phyloP scores from a whole-genome alignment of 2,888 invertebrate species.

The Conops quadrifasciatus region DNA sequence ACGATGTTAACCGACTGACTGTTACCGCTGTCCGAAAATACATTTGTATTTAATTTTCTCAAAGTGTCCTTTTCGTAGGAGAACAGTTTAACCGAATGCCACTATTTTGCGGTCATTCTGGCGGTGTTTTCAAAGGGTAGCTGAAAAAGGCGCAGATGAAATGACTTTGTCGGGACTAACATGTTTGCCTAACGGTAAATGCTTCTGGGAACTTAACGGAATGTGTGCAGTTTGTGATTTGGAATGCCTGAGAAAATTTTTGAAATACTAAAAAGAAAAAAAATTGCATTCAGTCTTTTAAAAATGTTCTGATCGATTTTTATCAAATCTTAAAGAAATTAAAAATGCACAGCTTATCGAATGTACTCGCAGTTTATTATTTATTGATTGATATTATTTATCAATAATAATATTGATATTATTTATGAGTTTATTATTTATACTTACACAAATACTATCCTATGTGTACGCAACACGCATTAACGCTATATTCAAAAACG shows the following conservation, averaged over 20 bases:
- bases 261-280: neutral
- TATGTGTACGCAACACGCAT: too few relatives aligned
- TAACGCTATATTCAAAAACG: too few relatives aligned
- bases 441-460: too few relatives aligned
- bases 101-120: constrained; percentile 24
- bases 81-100: constrained; percentile 36
- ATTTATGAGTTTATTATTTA: too few relatives aligned
- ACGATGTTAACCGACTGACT: neutral
- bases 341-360: too few relatives aligned
- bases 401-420: too few relatives aligned
- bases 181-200: constrained; percentile 28
- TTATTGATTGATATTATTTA: too few relatives aligned
- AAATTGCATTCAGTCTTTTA: neutral
- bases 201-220: neutral
- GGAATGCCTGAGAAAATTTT: neutral
- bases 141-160: constrained; percentile 9
- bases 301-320: neutral
- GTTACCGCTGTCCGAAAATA: constrained; percentile 11
- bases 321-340: neutral
- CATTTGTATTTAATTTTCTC: constrained; percentile 15
- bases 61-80: constrained; percentile 9
- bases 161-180: constrained; percentile 15
- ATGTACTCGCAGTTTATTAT: too few relatives aligned
- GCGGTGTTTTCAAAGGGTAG: constrained; percentile 26
- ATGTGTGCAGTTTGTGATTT: neutral